Percentiles rank a stretch among this genome's conserved stretches.
phyloP scores from a whole-genome alignment of 2,797 vertebrate genomes.

The Malacoctenus gilli region DNA sequence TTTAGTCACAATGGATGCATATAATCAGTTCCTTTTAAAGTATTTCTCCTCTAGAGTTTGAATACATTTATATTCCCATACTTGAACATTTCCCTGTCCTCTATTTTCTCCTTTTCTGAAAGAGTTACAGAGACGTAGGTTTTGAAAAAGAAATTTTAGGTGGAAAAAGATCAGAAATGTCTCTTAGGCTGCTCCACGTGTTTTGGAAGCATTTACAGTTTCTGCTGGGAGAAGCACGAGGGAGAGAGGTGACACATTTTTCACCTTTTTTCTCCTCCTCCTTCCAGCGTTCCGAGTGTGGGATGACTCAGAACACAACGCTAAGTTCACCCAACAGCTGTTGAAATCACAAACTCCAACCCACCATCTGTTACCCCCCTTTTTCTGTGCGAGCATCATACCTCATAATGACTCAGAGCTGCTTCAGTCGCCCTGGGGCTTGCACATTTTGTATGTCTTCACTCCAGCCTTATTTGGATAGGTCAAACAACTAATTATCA shows the following conservation, averaged over 20 bases:
- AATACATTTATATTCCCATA: too few relatives aligned
- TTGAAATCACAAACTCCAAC: slow-evolving; percentile 34
- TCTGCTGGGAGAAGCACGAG: neutral
- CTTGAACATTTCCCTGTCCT: too few relatives aligned
- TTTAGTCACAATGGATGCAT: neutral
- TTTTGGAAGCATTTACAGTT: neutral
- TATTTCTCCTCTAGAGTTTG: too few relatives aligned
- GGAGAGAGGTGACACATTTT: neutral
- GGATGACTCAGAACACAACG: slow-evolving; percentile 29
- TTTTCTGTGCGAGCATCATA: slow-evolving; percentile 17
- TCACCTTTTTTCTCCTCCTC: neutral
- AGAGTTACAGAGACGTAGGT: too few relatives aligned
- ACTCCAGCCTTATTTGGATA: slow-evolving; percentile 14
- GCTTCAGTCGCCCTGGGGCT: slow-evolving; percentile 14
- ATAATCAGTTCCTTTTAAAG: neutral
- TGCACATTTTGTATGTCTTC: slow-evolving; percentile 9
- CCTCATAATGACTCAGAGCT: slow-evolving; percentile 25
- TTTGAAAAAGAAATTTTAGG: neutral
- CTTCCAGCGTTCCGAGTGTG: slow-evolving; percentile 14
- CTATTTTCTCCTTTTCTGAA: too few relatives aligned
- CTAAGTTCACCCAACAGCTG: slow-evolving; percentile 41
- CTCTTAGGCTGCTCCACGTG: neutral
- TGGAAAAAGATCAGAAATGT: neutral
- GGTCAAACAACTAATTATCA: slow-evolving; percentile 22
- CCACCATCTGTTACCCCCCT: slow-evolving; percentile 32